phyloP scores from a whole-genome alignment of 2,113 vertebrate species.

The Microcebus griseorufus region DNA sequence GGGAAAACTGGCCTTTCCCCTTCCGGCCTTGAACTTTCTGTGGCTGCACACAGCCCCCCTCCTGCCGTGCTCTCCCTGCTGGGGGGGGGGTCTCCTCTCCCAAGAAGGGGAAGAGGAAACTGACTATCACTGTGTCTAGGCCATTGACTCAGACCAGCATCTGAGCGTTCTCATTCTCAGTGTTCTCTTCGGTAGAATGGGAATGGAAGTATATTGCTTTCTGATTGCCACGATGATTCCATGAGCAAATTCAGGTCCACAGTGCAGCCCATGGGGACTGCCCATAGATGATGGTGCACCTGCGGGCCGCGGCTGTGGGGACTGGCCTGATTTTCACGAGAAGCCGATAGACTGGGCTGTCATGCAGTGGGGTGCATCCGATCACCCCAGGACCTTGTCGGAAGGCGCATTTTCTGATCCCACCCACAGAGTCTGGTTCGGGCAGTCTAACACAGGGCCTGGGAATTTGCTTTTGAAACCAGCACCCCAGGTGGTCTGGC shows the following conservation, averaged over 20 bases:
- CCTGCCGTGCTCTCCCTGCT: neutral
- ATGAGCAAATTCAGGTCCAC: neutral
- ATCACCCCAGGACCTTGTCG: neutral
- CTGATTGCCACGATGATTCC: neutral
- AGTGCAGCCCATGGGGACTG: neutral
- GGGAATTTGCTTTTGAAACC: neutral
- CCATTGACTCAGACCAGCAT: neutral
- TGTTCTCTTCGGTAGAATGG: neutral
- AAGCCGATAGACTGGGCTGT: neutral
- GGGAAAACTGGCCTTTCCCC: neutral
- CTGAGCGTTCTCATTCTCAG: no score
- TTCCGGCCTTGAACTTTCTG: neutral
- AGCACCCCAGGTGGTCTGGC: neutral
- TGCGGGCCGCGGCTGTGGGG: accelerated
- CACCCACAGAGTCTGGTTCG: neutral
- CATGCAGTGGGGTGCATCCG: accelerated
- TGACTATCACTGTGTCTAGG: neutral
- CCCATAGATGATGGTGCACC: accelerated
- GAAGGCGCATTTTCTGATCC: neutral
- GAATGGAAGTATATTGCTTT: neutral
- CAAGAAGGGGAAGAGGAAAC: neutral
- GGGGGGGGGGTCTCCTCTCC: no score
- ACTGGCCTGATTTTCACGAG: neutral
- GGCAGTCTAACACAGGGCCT: neutral
- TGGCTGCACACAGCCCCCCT: neutral